Conservation (phyloP, 2,113 vertebrate species). For the Coptodon rendalli region DNA sequence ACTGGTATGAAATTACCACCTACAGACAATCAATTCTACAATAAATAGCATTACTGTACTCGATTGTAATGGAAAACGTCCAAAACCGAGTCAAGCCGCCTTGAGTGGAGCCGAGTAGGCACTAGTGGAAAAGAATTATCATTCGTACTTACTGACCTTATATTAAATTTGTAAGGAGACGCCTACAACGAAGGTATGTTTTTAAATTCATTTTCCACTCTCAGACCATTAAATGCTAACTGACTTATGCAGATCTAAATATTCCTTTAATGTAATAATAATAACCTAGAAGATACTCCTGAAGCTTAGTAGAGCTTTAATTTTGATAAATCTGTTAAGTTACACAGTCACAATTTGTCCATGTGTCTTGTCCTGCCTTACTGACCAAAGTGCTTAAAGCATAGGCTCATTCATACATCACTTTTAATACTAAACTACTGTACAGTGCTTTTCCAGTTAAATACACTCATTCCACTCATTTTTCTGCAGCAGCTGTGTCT, state of each 20-base stretch:
- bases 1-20: background rate
- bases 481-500: background rate
- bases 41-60: background rate
- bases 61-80: background rate
- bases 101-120: background rate
- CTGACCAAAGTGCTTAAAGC: background rate
- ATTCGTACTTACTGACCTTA: background rate
- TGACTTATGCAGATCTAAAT: background rate
- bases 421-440: background rate
- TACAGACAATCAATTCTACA: background rate
- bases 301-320: background rate
- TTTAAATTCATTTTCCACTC: background rate
- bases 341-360: background rate
- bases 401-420: background rate
- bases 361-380: background rate
- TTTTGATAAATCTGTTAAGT: background rate
- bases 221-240: background rate
- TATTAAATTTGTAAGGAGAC: background rate
- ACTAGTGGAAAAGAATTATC: background rate
- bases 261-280: background rate
- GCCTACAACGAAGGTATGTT: background rate
- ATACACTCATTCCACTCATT: background rate
- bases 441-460: background rate
- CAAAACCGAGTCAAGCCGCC: background rate
- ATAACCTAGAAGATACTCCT: background rate